Conservation (phyloP, 2,797 vertebrate species). For the Acanthurus lineatus region DNA sequence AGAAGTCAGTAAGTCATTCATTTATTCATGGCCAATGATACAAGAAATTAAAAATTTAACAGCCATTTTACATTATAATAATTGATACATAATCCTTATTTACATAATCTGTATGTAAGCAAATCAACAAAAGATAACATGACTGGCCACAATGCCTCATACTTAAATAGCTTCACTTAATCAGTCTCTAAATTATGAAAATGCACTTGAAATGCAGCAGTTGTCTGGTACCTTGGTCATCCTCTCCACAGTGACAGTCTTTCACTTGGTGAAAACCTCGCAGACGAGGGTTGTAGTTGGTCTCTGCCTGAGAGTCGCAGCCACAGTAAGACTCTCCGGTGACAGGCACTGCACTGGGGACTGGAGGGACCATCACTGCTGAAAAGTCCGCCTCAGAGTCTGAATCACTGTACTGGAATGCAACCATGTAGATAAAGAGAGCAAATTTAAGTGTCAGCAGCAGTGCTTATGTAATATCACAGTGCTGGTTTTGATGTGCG, state of each 20-base stretch:
- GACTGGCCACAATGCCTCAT: neutral
- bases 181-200: neutral
- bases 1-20: neutral
- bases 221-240: constrained; percentile 90
- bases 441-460: constrained; percentile 15
- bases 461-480: constrained; percentile 3
- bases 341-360: constrained; percentile 95
- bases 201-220: neutral
- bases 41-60: neutral
- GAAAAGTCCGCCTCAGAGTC: constrained; percentile 94
- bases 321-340: constrained; percentile 97
- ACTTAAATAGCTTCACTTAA: neutral
- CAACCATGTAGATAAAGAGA: constrained; percentile 23
- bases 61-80: neutral
- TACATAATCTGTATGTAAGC: neutral
- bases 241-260: constrained; percentile 96
- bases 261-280: constrained; percentile 89
- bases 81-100: neutral
- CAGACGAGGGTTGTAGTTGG: constrained; percentile 87
- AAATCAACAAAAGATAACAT: neutral
- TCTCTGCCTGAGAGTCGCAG: constrained; percentile 92
- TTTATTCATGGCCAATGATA: neutral
- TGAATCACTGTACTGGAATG: constrained; percentile 92
- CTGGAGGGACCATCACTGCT: constrained; percentile 87
- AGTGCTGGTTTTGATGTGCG: neutral